These are phyloP conservation scores for Zophobas morio DNA, from an alignment of 1,140 invertebrate species.

Conservation along the genomic window DNA sequence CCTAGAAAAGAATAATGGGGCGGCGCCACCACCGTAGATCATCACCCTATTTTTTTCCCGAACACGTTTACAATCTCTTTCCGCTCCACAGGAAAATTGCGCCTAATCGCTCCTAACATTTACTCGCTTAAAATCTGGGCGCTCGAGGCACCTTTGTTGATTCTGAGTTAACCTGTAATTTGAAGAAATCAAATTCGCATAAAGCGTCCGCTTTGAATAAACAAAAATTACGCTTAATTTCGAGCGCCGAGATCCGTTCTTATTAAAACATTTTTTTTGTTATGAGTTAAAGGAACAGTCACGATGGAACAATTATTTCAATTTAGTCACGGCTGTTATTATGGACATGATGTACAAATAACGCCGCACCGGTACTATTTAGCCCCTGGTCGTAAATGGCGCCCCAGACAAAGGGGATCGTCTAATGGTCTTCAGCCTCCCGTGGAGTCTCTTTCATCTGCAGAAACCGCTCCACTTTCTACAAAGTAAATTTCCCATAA, in stretches of 20 bases:
- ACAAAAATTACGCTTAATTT: too few relatives aligned
- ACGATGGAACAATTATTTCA: conserved; percentile 43
- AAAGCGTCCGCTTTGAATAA: too few relatives aligned
- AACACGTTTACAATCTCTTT: conserved; percentile 45
- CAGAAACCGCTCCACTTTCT: conserved; percentile 40
- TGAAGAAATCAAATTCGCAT: too few relatives aligned
- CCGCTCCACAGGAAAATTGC: conserved; percentile 46
- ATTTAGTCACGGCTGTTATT: conserved; percentile 47
- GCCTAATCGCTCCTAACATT: conserved; percentile 31
- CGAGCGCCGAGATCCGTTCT: too few relatives aligned
- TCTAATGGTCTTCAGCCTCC: conserved; percentile 54
- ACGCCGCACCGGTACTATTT: conserved; percentile 45
- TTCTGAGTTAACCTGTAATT: too few relatives aligned
- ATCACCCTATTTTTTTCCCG: conserved; percentile 37
- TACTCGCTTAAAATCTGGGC: too few relatives aligned
- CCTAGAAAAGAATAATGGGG: conserved; percentile 44
- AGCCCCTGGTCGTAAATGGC: conserved; percentile 50
- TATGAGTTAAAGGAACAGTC: conserved; percentile 26
- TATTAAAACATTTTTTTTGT: too few relatives aligned
- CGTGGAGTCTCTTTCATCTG: conserved; percentile 48
- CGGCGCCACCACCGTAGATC: conserved; percentile 48
- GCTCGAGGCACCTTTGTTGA: too few relatives aligned
- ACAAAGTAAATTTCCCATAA: conserved; percentile 35
- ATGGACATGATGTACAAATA: conserved; percentile 46
- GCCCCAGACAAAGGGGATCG: conserved; percentile 47